A percentile compares a stretch with the other conserved stretches of the same genome.
Conservation (phyloP, 23 tunicate species). For the Aplidium turbinatum region DNA sequence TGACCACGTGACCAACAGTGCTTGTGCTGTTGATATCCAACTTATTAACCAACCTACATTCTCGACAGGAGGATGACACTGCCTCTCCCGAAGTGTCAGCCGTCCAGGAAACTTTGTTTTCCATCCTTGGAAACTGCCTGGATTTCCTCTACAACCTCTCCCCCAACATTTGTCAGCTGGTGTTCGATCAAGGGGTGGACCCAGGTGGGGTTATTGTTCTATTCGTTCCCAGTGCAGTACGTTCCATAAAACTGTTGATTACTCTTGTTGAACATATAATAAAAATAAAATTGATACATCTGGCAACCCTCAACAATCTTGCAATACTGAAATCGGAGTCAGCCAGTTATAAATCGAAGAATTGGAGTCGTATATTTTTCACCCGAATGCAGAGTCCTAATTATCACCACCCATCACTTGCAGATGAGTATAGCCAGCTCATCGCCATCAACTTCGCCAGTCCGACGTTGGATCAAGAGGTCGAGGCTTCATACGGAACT, state of each 20-base stretch:
- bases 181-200: slow-evolving; percentile 60
- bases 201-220: slow-evolving; percentile 68
- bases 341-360: too few species aligned
- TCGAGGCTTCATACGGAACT: slow-evolving; percentile 71
- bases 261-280: too few species aligned
- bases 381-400: too few species aligned
- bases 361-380: too few species aligned
- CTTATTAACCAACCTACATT: too few species aligned
- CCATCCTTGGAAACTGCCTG: slow-evolving; percentile 71
- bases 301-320: too few species aligned
- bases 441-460: slow-evolving; percentile 63
- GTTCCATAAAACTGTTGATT: too few species aligned
- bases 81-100: slow-evolving; percentile 35
- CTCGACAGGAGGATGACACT: slow-evolving; percentile 54
- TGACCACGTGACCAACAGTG: too few species aligned
- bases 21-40: too few species aligned
- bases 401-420: not conserved
- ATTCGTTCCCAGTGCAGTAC: too few species aligned
- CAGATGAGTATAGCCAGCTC: slow-evolving; percentile 71
- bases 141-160: slow-evolving; percentile 58
- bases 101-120: slow-evolving; percentile 45
- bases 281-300: too few species aligned
- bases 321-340: too few species aligned
- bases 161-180: slow-evolving; percentile 64
- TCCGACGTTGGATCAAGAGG: slow-evolving; percentile 66